These are phyloP conservation scores for Odontocerum albicorne DNA, from an alignment of 2,888 invertebrate species.

Conservation along the genomic window DNA sequence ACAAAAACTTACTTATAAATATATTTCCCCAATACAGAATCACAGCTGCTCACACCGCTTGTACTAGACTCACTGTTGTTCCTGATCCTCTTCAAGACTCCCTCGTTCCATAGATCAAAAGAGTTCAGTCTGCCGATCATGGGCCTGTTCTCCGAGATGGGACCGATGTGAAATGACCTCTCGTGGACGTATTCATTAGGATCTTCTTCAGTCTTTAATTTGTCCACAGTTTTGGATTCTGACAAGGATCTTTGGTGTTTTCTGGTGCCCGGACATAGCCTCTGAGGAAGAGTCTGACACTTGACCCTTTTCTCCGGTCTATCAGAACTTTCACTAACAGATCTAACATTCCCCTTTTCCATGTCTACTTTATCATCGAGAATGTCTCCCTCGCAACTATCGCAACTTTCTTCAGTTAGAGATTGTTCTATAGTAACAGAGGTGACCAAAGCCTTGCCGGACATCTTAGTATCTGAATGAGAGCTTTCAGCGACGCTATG, in stretches of 20 bases:
- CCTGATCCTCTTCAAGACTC: slow-evolving; percentile 44
- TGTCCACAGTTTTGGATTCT: slow-evolving; percentile 71
- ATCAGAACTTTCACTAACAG: slow-evolving; percentile 29
- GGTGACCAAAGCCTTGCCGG: slow-evolving; percentile 19
- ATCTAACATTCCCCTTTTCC: slow-evolving; percentile 13
- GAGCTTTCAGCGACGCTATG: slow-evolving; percentile 52
- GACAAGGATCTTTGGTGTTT: slow-evolving; percentile 67
- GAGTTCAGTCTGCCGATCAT: slow-evolving; percentile 49
- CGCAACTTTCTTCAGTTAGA: slow-evolving; percentile 34
- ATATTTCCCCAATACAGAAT: slow-evolving; percentile 67
- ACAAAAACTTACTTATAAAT: slow-evolving; percentile 53
- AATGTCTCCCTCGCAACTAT: slow-evolving; percentile 46
- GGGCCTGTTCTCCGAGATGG: slow-evolving; percentile 40
- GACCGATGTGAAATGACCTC: slow-evolving; percentile 41
- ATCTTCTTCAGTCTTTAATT: slow-evolving; percentile 47
- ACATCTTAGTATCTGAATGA: slow-evolving; percentile 45
- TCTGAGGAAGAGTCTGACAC: slow-evolving; percentile 62
- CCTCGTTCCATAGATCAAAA: slow-evolving; percentile 50
- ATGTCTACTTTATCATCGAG: slow-evolving; percentile 45
- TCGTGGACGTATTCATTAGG: slow-evolving; percentile 44
- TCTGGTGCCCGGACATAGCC: slow-evolving; percentile 48
- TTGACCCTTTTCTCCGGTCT: slow-evolving; percentile 46
- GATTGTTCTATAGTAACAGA: slow-evolving; percentile 40
- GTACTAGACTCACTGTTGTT: slow-evolving; percentile 73
- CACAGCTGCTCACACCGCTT: slow-evolving; percentile 81